Percentiles rank a stretch among this genome's conserved stretches.
Evolutionary conservation across 2,113 vertebrate species (phyloP).

Genomic region (Phrynosoma blainvillii): DNA sequence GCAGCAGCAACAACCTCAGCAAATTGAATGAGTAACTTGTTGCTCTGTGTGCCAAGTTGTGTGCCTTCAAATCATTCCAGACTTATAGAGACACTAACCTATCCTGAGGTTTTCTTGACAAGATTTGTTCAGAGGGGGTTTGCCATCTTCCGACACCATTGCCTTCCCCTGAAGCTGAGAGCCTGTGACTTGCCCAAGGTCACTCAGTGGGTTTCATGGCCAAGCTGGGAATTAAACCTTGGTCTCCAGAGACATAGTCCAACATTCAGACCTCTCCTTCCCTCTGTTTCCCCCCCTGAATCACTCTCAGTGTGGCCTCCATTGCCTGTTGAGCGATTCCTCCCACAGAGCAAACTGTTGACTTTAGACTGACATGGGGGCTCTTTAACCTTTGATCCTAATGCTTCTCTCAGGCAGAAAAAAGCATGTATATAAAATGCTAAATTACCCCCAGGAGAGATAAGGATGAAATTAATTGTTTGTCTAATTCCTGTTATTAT

Average conservation of each 20-base stretch:
- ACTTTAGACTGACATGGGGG: constrained; percentile 27
- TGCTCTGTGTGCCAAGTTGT: too few relatives aligned
- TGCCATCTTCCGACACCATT: too few relatives aligned
- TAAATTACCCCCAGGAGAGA: constrained; percentile 25
- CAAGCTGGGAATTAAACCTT: too few relatives aligned
- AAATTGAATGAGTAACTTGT: neutral
- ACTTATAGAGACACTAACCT: too few relatives aligned
- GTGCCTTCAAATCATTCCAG: too few relatives aligned
- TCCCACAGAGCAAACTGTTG: constrained; percentile 28
- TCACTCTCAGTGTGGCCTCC: neutral
- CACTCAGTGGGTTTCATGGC: too few relatives aligned
- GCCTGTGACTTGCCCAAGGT: too few relatives aligned
- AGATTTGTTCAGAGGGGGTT: too few relatives aligned
- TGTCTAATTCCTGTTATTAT: constrained; percentile 20
- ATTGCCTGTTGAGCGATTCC: neutral
- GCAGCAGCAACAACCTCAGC: neutral
- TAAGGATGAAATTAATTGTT: constrained; percentile 44
- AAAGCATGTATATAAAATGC: constrained; percentile 5
- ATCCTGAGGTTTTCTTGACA: too few relatives aligned
- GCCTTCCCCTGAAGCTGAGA: too few relatives aligned
- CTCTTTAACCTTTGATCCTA: constrained; percentile 33
- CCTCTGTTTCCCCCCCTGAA: neutral
- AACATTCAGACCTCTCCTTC: neutral
- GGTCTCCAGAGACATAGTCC: too few relatives aligned
- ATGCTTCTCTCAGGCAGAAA: constrained; percentile 9